phyloP scores from a whole-genome alignment of 2,888 invertebrate genomes.

The Eupithecia inturbata region DNA sequence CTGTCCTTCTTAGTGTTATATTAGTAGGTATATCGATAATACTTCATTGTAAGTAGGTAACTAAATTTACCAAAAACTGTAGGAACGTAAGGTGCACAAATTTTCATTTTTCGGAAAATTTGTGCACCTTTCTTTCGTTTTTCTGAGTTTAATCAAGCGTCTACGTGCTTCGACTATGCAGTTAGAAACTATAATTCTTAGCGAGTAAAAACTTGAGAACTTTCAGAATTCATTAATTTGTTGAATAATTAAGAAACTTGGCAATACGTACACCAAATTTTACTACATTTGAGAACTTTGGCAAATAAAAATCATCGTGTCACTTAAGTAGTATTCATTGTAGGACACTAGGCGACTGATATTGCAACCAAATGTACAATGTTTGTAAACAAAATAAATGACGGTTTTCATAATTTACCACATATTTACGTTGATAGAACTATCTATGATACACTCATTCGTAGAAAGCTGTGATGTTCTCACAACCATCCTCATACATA shows the following conservation, averaged over 20 bases:
- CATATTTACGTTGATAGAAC: too few species aligned
- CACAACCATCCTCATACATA: too few species aligned
- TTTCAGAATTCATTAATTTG: not conserved
- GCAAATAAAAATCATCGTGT: not conserved
- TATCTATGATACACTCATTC: too few species aligned
- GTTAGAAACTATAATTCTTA: not conserved
- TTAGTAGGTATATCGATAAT: too few species aligned
- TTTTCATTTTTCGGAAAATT: too few species aligned
- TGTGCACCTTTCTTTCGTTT: too few species aligned
- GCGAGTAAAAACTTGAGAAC: constrained; percentile 1
- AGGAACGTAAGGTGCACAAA: not conserved
- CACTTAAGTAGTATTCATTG: not conserved
- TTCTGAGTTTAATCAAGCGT: not conserved
- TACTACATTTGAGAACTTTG: not conserved
- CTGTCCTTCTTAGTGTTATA: too few species aligned
- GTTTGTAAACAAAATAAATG: too few species aligned
- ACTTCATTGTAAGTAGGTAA: not conserved
- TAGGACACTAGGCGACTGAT: not conserved
- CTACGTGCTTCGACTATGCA: constrained; percentile 1
- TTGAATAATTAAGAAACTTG: not conserved
- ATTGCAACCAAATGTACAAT: too few species aligned
- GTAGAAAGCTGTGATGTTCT: too few species aligned
- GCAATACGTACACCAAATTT: not conserved
- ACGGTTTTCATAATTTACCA: not conserved
- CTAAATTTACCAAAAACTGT: not conserved